phyloP scores from a whole-genome alignment of 2,888 invertebrate genomes.

The Adelognathus sp. region DNA sequence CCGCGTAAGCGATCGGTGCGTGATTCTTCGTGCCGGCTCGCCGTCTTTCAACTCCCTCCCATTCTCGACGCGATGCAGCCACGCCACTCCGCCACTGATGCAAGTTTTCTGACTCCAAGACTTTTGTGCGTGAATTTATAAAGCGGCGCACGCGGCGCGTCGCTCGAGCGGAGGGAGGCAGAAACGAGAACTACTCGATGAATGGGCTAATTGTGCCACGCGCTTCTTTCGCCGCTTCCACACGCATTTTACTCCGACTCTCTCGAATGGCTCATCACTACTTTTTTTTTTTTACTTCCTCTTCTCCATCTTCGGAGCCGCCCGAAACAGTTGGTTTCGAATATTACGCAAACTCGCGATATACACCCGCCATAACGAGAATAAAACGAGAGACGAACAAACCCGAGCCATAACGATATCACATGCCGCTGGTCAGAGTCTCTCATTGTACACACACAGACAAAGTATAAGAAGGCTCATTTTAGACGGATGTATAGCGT shows the following conservation, averaged over 20 bases:
- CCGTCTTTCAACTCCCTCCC: not conserved
- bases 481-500: not conserved
- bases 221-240: constrained; percentile 44
- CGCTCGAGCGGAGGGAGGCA: no score
- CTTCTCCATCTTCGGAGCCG: constrained; percentile 21
- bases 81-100: constrained; percentile 60
- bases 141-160: constrained; percentile 60
- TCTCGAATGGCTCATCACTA: constrained; percentile 12
- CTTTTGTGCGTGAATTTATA: constrained; percentile 66
- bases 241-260: constrained; percentile 33
- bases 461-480: not conserved
- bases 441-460: no score
- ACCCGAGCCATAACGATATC: not conserved
- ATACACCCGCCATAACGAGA: constrained; percentile 9
- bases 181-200: constrained; percentile 66
- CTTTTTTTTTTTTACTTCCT: not conserved
- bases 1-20: constrained; percentile 17
- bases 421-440: not conserved
- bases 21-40: constrained; percentile 32
- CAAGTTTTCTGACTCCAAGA: no score
- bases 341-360: constrained; percentile 35
- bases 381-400: constrained; percentile 7
- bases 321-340: constrained; percentile 14
- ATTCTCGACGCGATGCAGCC: constrained; percentile 52
- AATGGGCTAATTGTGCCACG: constrained; percentile 76